These are phyloP conservation scores for Melanostoma mellinum DNA, from an alignment of 2,888 invertebrate species.

Conservation along the genomic window DNA sequence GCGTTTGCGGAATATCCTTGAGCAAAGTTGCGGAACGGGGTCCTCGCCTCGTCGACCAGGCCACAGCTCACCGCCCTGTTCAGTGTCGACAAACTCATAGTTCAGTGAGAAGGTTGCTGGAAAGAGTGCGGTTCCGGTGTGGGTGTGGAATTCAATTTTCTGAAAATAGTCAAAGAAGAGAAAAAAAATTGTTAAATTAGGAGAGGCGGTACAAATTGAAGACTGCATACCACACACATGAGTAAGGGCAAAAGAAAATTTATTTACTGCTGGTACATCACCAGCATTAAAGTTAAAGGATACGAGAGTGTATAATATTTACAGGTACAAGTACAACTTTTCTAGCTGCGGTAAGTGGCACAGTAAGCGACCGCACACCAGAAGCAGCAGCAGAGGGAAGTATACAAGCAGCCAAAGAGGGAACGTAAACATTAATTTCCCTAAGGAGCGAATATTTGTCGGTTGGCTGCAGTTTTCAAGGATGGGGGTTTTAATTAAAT, in stretches of 20 bases:
- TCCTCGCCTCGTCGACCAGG: conserved; percentile 82
- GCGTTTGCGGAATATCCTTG: conserved; percentile 86
- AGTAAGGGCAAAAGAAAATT: conserved; percentile 56
- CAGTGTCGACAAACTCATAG: conserved; percentile 92
- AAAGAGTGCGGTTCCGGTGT: conserved; percentile 90
- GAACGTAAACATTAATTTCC: conserved; percentile 74
- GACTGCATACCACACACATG: conserved; percentile 39
- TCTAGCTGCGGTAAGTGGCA: conserved; percentile 41
- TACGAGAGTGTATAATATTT: conserved; percentile 37
- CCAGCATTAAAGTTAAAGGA: conserved; percentile 29
- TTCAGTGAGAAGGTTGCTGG: conserved; percentile 88
- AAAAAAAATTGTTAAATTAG: conserved; percentile 48
- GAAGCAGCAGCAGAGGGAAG: conserved; percentile 1
- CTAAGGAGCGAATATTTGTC: conserved; percentile 73
- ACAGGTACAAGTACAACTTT: conserved; percentile 57
- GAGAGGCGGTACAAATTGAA: conserved; percentile 40
- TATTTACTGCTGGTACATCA: conserved; percentile 62
- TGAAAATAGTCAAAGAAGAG: conserved; percentile 74
- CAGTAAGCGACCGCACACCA: background rate
- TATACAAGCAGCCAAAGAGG: conserved; percentile 54
- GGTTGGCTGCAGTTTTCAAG: conserved; percentile 73
- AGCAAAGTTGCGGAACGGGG: conserved; percentile 83
- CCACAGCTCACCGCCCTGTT: conserved; percentile 88
- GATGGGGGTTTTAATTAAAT: conserved; percentile 71
- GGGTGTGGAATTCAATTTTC: conserved; percentile 84